These are phyloP conservation scores for Anser cygnoides DNA, from an alignment of 2,113 vertebrate genomes.

Conservation along the genomic window DNA sequence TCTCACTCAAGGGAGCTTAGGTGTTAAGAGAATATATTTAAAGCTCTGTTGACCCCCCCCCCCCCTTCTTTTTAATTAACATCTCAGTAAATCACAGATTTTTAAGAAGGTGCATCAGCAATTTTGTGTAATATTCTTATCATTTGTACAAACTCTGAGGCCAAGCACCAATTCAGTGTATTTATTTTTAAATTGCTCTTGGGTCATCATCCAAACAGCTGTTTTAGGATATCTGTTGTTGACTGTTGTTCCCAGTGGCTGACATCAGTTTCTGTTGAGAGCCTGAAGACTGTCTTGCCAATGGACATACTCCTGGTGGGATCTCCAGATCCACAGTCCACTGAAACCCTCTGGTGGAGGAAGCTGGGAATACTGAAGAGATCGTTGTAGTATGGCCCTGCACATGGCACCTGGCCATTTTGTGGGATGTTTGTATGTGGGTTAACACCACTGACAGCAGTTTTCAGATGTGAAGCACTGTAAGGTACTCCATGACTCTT, in stretches of 20 bases:
- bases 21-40: not conserved
- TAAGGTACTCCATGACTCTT: not conserved
- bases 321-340: not conserved
- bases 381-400: not conserved
- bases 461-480: not conserved
- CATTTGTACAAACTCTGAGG: not conserved
- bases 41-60: not conserved
- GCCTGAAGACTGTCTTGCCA: not conserved
- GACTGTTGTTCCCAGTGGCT: not conserved
- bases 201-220: not conserved
- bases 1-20: not conserved
- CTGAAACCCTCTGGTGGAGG: not conserved
- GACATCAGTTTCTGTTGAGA: not conserved
- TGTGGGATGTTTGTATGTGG: not conserved
- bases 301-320: not conserved
- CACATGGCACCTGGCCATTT: not conserved
- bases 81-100: not conserved
- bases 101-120: not conserved
- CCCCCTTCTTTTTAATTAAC: not conserved
- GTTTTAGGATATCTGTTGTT: not conserved
- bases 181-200: not conserved
- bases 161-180: not conserved
- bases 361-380: rapidly evolving
- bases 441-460: not conserved
- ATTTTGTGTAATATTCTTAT: not conserved